Base-by-base conservation (phyloP, 2,888 invertebrate genomes). In the Phrixothrix hirtus region DNA sequence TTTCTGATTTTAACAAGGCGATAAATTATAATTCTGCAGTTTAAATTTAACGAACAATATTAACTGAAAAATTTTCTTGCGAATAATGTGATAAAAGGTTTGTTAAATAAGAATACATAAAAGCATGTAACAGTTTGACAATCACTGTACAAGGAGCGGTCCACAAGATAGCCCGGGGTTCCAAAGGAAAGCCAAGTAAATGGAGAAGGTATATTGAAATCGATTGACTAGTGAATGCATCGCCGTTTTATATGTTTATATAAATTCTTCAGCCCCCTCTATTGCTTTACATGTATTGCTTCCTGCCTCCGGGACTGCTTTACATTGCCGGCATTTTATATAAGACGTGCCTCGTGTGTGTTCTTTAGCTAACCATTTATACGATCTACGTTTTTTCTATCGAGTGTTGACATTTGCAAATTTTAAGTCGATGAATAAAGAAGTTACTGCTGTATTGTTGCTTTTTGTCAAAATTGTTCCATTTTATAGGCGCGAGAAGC, bases 201-300 rank as follows among this genome's bases (percentile, higher is more conserved):
- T 54, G 47, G 47, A 51, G 54, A 58, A 62, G 56, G 61, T 62
- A 65, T 64, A 69, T 68, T 68, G 67, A 65, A 68, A 69, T 68
- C 69, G 69, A 69, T 69, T 67, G 67, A 66, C 60, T 65, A 59
- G 61, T 65, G 66, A 65, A 64, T 65, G 62, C 62, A 65, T 61
- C 53, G 61, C 57, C 61, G 62, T 65, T 69, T 67, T 68, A 65
- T 67, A 65, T 65, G 65, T 68, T 67, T 68, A 69, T 67, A 66
- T 67, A 66, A 57, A 59, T 57, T 59, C 58, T 57, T 58, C 60
- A 64, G 59, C 59, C 62, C 63, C 64, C 54, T 55, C 59, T 60
- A 63, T 60, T 55, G 55, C 63, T 38, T 44, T 57, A 59, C 54
- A 53, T 56, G 61, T 64, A 64, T 64, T 64, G 60, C 62, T 64